Evolutionary conservation across 2,113 vertebrate species (phyloP).

Genomic region (Mirounga angustirostris): DNA sequence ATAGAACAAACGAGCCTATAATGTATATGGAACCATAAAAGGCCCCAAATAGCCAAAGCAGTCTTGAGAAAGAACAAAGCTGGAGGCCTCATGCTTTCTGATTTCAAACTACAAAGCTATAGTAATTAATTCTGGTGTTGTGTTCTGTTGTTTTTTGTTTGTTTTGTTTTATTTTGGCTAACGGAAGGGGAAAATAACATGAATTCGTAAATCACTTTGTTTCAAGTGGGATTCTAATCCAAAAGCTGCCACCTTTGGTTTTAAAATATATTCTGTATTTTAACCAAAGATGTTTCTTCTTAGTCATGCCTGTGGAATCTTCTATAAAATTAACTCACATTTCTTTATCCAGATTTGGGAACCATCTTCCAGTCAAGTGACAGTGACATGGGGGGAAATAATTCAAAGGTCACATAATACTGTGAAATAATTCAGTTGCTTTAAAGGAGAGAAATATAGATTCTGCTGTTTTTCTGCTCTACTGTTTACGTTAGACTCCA

Average conservation of each 20-base stretch:
- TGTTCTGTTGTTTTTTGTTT: background rate
- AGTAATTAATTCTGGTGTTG: background rate
- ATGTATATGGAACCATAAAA: background rate
- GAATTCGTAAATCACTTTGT: background rate
- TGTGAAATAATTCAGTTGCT: constrained; percentile 27
- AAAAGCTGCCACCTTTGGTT: constrained; percentile 37
- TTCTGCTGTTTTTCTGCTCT: background rate
- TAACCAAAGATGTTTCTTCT: constrained; percentile 29
- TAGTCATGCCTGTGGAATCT: background rate
- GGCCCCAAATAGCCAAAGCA: background rate
- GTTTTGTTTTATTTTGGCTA: constrained; percentile 12
- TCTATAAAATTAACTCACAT: constrained; percentile 32
- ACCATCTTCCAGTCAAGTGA: background rate
- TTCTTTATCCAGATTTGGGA: constrained; percentile 39
- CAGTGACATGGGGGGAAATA: background rate
- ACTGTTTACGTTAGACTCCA: constrained; percentile 18
- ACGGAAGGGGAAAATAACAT: background rate
- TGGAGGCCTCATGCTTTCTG: background rate
- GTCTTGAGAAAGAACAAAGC: background rate
- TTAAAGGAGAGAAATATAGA: constrained; percentile 33
- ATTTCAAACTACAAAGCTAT: background rate
- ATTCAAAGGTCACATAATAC: background rate
- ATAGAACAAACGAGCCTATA: background rate
- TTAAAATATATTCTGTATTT: constrained; percentile 41
- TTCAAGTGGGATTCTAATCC: constrained; percentile 33